Base-by-base conservation (phyloP, 1,140 invertebrate genomes). In the Trachymyrmex cornetzi region DNA sequence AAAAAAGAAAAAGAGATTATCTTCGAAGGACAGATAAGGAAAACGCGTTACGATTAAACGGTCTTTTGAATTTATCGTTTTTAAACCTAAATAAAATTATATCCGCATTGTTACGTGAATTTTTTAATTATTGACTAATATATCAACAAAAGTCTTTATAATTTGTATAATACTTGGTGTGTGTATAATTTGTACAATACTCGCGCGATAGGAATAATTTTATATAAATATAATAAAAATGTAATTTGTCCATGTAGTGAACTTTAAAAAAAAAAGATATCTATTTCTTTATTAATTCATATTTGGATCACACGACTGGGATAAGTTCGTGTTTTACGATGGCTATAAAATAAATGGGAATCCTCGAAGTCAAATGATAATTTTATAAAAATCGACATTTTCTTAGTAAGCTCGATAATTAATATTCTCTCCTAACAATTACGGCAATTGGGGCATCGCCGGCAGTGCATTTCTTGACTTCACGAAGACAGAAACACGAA, bases 371-470 rank as follows among this genome's bases (percentile, higher is more conserved):
- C 44, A 24, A 61, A 48, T 75, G 55, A 75, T 50, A 75, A 84
- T 63, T 75, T 61, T 50, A 27, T 24, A 84, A 84, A 84, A 84
- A 84, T 4, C 44, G n/a, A 7, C 24, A n/a, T 30, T 71, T 24
- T 19, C 24, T 59, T 30, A 48, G 61, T 24, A 71, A 81, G 64
- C 50, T 72, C n/a, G 14, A 61, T 84, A 75, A 84, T 84, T 74
- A 84, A n/a, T 75, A 72, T 63, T 24, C 22, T 75, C 38, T 55
- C 14, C 27, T 38, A 61, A 74, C n/a, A 75, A 84, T 84, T 84
- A 82, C 57, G 24, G 69, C 27, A 14, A 84, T 84, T 61, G 57
- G 55, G n/a, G 69, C 34, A 63, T 61, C 30, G 38, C 14, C 55
- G 12, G 19, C 66, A 12, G n/a, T 61, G 30, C 55, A 24, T 16